A percentile compares a stretch with the other conserved stretches of the same genome.
Evolutionary conservation across 92 coral and sea anemone species (phyloP).

Genomic region (Parazoanthus darwini): DNA sequence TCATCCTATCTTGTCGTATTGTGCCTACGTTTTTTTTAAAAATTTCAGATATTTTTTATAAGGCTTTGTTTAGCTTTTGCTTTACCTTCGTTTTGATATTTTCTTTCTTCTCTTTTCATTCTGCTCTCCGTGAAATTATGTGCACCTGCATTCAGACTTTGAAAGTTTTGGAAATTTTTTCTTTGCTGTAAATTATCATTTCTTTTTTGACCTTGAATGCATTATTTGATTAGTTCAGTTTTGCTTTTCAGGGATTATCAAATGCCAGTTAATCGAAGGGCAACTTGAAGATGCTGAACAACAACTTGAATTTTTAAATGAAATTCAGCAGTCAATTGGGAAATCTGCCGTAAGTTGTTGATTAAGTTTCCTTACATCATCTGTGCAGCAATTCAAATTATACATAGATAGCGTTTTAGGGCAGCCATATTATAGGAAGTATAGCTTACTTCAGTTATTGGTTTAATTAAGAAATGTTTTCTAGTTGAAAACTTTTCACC

Average conservation of each 20-base stretch:
- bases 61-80: too few relatives aligned
- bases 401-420: too few relatives aligned
- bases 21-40: too few relatives aligned
- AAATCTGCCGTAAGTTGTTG: constrained; percentile 87
- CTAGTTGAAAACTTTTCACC: too few relatives aligned
- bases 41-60: too few relatives aligned
- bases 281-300: constrained; percentile 99
- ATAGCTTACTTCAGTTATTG: background rate
- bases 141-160: too few relatives aligned
- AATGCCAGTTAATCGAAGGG: constrained; percentile 93
- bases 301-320: constrained; percentile 92
- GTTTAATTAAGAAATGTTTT: background rate
- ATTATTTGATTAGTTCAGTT: background rate
- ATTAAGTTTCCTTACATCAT: background rate
- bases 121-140: too few relatives aligned
- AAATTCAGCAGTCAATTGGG: constrained; percentile 98
- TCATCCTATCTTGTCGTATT: too few relatives aligned
- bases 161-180: too few relatives aligned
- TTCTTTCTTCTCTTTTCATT: too few relatives aligned
- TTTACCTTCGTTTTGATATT: too few relatives aligned
- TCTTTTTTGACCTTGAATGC: background rate
- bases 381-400: background rate
- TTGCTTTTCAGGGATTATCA: constrained; percentile 77
- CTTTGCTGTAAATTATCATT: background rate
- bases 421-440: background rate